Evolutionary conservation across 1,140 invertebrate species (phyloP), one percentile per base, ranked within the genome.

Genomic region (Luehdorfia chinensis): DNA sequence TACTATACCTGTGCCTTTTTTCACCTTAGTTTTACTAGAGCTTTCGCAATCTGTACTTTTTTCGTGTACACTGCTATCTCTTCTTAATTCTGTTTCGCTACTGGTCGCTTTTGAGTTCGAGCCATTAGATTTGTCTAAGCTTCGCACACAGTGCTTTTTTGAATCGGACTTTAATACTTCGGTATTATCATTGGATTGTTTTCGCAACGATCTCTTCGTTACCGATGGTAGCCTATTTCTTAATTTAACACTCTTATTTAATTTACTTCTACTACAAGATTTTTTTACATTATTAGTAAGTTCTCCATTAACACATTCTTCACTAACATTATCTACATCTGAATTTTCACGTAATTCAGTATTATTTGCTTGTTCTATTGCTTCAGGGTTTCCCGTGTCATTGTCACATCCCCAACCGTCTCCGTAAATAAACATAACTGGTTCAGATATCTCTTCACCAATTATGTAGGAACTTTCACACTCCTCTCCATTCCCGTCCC

Each of bases 381-480:
- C 52, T 47, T 83, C 84, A 6, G 89, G 88, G 75, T 93, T 93
- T 1, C 92, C 92, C 6, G 91, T 91, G 14, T 91, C 86, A 66
- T 92, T 94, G n/a, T 92, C 91, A 13, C 70, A 81, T n/a, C 94
- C 94, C 28, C 87, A 88, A 47, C 94, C 94, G 63, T 92, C 90
- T 1, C 94, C 94, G 57, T 88, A 89, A 61, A 94, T 88, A 67
- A 89, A 90, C 87, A 94, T 90, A 0, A 93, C 87, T 3, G 91
- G 91, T 71, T 94, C 93, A 68, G 91, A 90, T 34, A 95, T 91
- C 50, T 89, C 90, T 67, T 94, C 93, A 16, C 91, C 90, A 51
- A 79, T 74, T 54, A 79, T 66, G 55, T 75, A 76, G 21, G 81
- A 84, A 37, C 90, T 89, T 37, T 94, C 90, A 66, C 92, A 94